A percentile compares a stretch with the other conserved stretches of the same genome.
These are phyloP conservation scores for Prunella strophiata DNA, from an alignment of 2,797 vertebrate genomes.

Conservation along the genomic window DNA sequence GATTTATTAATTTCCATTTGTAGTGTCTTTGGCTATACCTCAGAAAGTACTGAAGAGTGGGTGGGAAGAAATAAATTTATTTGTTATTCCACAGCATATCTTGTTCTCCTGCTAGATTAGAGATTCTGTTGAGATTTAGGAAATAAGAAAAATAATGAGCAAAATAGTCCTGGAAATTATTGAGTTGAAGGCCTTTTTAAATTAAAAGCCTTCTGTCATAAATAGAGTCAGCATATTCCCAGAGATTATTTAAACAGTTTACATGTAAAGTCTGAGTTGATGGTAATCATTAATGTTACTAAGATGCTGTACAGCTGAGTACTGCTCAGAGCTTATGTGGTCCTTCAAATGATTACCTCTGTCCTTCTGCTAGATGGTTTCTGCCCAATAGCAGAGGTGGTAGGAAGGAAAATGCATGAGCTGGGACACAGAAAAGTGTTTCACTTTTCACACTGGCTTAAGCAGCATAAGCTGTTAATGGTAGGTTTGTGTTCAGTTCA, in stretches of 20 bases:
- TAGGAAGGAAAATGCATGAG: neutral
- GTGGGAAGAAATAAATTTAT: neutral
- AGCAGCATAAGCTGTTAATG: neutral
- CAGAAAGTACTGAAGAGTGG: neutral
- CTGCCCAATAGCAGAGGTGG: neutral
- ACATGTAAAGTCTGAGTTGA: neutral
- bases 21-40: neutral
- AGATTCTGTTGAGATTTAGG: neutral
- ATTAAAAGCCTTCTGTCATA: constrained; percentile 29
- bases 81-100: neutral
- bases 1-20: neutral
- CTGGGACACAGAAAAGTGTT: neutral
- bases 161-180: neutral
- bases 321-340: neutral
- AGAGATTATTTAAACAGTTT: neutral
- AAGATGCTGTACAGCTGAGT: neutral
- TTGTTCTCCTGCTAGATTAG: neutral
- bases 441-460: neutral
- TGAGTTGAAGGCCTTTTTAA: constrained; percentile 13
- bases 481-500: neutral
- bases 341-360: neutral
- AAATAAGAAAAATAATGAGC: neutral
- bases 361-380: neutral
- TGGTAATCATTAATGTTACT: neutral
- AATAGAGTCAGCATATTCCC: neutral